Evolutionary conservation across 2,113 vertebrate species (phyloP).

Genomic region (Otocyon megalotis): DNA sequence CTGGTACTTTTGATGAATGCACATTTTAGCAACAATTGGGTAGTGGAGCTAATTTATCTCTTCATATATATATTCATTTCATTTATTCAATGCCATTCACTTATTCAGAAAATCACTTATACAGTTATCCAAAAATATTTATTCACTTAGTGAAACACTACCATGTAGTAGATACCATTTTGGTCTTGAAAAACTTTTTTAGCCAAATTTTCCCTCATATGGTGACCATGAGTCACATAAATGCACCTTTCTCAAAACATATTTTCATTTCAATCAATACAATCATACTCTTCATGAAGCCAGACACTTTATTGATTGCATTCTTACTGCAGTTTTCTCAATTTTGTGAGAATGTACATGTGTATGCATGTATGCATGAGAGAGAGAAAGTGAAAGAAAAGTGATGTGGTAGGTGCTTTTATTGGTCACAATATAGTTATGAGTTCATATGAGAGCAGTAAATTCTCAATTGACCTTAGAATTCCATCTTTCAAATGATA

Average conservation of each 20-base stretch:
- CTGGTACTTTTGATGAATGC: fast-evolving
- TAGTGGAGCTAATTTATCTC: neutral
- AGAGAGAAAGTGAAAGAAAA: neutral
- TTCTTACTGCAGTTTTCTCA: neutral
- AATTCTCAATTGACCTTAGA: neutral
- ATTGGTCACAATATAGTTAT: neutral
- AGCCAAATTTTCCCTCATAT: neutral
- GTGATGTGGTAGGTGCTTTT: neutral
- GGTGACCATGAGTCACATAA: neutral
- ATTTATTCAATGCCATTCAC: neutral
- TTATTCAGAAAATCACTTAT: neutral
- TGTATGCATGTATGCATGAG: neutral
- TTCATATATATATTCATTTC: neutral
- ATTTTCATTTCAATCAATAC: neutral
- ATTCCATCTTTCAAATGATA: neutral
- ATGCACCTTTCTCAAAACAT: neutral
- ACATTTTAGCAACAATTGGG: neutral
- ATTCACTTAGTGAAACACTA: neutral
- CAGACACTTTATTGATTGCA: neutral
- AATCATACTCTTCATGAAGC: neutral
- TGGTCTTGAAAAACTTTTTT: neutral
- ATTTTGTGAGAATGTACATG: neutral
- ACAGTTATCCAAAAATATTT: neutral
- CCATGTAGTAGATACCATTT: neutral
- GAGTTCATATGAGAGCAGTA: neutral